Conservation (phyloP, 2,888 invertebrate genomes). For the Caenorhabditis doughertyi region DNA sequence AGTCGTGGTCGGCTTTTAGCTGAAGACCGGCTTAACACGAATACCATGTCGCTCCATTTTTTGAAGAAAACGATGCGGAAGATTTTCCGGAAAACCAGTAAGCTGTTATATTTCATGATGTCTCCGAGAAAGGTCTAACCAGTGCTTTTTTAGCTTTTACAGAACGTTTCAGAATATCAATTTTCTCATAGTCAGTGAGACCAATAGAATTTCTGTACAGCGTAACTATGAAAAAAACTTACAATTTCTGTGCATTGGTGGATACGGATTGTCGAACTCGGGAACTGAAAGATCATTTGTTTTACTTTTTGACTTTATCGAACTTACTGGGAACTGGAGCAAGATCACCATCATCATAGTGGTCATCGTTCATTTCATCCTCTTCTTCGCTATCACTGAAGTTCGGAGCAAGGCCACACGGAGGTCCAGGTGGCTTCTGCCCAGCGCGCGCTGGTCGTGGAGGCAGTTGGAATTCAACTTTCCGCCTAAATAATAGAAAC, state of each 20-base stretch:
- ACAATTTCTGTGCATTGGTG: constrained; percentile 58
- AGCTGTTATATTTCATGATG: too few species aligned
- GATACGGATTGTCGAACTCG: constrained; percentile 60
- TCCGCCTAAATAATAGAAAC: too few species aligned
- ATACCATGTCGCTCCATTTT: too few species aligned
- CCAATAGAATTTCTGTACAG: not conserved
- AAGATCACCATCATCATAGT: constrained; percentile 73
- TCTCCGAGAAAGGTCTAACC: too few species aligned
- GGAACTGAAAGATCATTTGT: constrained; percentile 52
- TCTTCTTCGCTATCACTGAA: constrained; percentile 74
- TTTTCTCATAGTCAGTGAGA: not conserved
- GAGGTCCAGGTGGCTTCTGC: constrained; percentile 74
- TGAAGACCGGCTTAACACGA: too few species aligned
- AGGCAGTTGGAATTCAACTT: constrained; percentile 71
- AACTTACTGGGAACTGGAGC: constrained; percentile 73
- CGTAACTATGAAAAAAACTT: too few species aligned
- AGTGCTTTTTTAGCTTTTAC: not conserved
- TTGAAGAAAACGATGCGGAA: too few species aligned
- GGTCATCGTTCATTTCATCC: constrained; percentile 56
- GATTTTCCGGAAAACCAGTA: too few species aligned
- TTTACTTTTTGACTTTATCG: not conserved
- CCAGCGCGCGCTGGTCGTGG: constrained; percentile 50
- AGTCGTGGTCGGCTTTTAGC: not conserved
- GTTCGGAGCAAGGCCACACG: constrained; percentile 74
- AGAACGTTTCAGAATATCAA: not conserved